Evolutionary conservation across 2,113 vertebrate genomes (phyloP).

Genomic region (Symphodus melops): DNA sequence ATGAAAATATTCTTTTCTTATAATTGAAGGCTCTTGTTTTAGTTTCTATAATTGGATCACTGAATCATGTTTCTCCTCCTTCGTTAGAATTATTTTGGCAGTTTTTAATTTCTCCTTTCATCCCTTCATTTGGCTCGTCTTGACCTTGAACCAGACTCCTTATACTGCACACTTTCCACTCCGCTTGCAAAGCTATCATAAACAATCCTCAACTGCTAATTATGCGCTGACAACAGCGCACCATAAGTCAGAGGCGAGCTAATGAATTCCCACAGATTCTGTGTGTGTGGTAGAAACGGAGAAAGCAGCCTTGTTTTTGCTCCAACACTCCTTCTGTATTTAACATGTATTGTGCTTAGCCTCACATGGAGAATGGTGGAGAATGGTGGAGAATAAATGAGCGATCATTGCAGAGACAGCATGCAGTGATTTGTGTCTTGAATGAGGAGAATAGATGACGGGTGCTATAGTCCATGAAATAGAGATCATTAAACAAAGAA

Average conservation of each 20-base stretch:
- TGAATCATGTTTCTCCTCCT: not conserved
- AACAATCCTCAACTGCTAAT: slow-evolving; percentile 72
- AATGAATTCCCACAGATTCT: slow-evolving; percentile 68
- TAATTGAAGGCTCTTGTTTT: not conserved
- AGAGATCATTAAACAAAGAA: slow-evolving; percentile 35
- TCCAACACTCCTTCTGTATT: slow-evolving; percentile 20
- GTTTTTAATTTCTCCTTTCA: not conserved
- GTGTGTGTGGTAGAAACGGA: slow-evolving; percentile 26
- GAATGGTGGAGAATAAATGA: slow-evolving; percentile 4
- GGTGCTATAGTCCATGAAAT: slow-evolving; percentile 18
- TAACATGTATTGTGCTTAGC: slow-evolving; percentile 26
- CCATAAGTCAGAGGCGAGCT: slow-evolving; percentile 60
- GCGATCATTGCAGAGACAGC: not conserved
- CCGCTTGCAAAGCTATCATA: slow-evolving; percentile 56
- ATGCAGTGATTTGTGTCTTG: slow-evolving; percentile 17
- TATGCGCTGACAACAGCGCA: slow-evolving; percentile 65
- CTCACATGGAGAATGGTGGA: slow-evolving; percentile 7
- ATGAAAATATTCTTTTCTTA: not conserved
- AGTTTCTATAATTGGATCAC: not conserved
- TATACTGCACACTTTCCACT: slow-evolving; percentile 31
- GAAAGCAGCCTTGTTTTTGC: slow-evolving; percentile 17
- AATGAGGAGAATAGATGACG: not conserved
- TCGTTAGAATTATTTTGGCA: not conserved
- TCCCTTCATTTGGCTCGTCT: not conserved
- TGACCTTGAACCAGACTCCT: slow-evolving; percentile 36